Evolutionary conservation across 2,113 vertebrate species (phyloP), one percentile per base, ranked within the genome.

Genomic region (Aegithalos caudatus): DNA sequence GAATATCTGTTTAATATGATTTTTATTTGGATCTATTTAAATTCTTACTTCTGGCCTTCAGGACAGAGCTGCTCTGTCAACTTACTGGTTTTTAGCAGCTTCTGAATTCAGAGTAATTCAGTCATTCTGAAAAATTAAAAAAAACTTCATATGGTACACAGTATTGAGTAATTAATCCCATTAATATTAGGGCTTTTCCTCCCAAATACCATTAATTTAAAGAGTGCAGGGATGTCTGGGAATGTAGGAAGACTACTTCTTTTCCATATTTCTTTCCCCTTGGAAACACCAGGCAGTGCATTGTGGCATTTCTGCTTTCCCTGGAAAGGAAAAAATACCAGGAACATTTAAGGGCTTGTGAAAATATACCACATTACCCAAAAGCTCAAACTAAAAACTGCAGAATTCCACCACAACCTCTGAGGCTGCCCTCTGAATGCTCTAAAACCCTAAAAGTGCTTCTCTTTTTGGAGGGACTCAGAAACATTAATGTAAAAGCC

Each of bases 21-120:
- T 94, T 90, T 94, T 83, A 78, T 91, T 96, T 96, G 74, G n/a
- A 84, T 67, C 14, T 4, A n/a, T 54, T 95, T 88, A 4, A 66
- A 47, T 84, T 96, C 45, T 89, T 79, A 74, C 28, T 92, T 86
- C 53, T 91, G 78, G 42, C 70, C n/a, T 79, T 89, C 56, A 38
- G 10, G 19, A 85, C 28, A 60, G 42, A 61, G 13, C 9, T 22
- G 16, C 16, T 73, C 47, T n/a, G 18, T 89, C 62, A 81, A 10
- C 15, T 82, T 80, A 22, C 2, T 45, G 22, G 16, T 95, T 65
- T 86, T 88, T 66, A 90, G 22, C 48, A 77, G 18, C 38, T 92
- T 85, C 28, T 42, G 40, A 38, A 66, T 56, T 56, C 37, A 58
- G 17, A 92, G 18, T 23, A 85, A 56, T 73, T 86, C n/a, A 90